Evolutionary conservation across 1,140 invertebrate species (phyloP).

Genomic region (Pseudomyrmex gracilis): DNA sequence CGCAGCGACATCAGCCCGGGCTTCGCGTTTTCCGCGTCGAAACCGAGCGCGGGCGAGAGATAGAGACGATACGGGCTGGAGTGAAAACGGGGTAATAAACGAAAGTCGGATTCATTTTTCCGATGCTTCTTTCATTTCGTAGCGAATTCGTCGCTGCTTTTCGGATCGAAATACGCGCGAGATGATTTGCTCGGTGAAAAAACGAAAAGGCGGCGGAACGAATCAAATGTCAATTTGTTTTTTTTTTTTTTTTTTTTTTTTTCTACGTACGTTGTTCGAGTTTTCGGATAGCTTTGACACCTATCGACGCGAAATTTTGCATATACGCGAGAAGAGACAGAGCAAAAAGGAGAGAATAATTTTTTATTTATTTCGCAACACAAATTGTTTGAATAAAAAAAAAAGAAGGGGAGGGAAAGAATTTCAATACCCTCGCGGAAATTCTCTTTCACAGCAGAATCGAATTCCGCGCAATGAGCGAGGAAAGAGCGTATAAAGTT

Average conservation of each 20-base stretch:
- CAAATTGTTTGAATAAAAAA: constrained; percentile 10
- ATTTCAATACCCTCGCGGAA: not conserved
- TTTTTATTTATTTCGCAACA: constrained; percentile 11
- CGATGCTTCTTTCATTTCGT: not conserved
- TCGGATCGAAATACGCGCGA: not conserved
- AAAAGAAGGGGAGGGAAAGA: not conserved
- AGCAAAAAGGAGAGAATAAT: not conserved
- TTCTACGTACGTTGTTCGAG: no score
- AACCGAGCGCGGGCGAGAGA: constrained; percentile 33
- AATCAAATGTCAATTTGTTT: no score
- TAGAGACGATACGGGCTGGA: not conserved
- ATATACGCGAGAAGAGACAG: no score
- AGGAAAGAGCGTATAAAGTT: not conserved
- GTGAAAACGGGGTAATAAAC: not conserved
- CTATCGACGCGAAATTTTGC: no score
- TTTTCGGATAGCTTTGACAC: no score
- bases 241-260: no score
- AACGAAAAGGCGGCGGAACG: not conserved
- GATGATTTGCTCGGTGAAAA: not conserved
- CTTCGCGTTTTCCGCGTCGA: constrained; percentile 72
- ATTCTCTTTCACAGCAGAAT: not conserved
- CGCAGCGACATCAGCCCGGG: constrained; percentile 75
- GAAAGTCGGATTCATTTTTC: constrained; percentile 15
- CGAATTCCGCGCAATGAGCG: constrained; percentile 9
- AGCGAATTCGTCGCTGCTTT: not conserved